Evolutionary conservation across 2,888 invertebrate species (phyloP), one percentile per base, ranked within the genome.

Genomic region (Platerodrilus igneus): DNA sequence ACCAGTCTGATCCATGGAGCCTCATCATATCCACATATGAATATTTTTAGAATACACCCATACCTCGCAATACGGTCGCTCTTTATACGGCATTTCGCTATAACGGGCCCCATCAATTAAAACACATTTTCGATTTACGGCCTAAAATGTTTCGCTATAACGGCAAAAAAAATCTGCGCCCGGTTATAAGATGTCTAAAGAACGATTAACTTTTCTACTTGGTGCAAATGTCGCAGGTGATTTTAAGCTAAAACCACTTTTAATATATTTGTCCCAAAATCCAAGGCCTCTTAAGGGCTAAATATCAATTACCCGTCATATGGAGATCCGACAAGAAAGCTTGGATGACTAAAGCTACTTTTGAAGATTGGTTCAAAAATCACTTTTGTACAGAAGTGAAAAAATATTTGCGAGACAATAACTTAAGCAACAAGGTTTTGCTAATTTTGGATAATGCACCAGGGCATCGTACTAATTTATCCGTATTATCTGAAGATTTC

Each of bases 311-410:
- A 9, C 28, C 29, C 2, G 35, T 37, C 20, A 21, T 29, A 13
- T 29, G 37, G 37, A 19, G 29, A 10, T 37, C 21, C n/a, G 29
- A 10, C 17, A 29, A 15, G 17, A 9, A 18, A 17, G 18, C 18
- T 16, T 29, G 29, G 29, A 14, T n/a, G 11, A 37, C 29, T 19
- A 30, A 37, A 37, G 14, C 21, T 37, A 9, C 29, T 13, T 37
- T 29, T 21, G 37, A 29, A 22, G 28, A 37, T 15, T 37, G 37
- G 28, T 28, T 37, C 16, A 37, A 13, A 4, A 37, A 37, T 22
- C 29, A 21, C 20, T 37, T 37, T 37, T 37, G 28, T 22, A 14
- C 29, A 21, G 10, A 19, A 29, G 14, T 29, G 21, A 16, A 29
- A 29, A 8, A 4, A 3, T 29, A 29, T 29, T 29, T 28, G 15